Percentiles rank a stretch among this genome's conserved stretches.
Evolutionary conservation across 2,888 invertebrate genomes (phyloP).

Genomic region (Tridacna crocea): DNA sequence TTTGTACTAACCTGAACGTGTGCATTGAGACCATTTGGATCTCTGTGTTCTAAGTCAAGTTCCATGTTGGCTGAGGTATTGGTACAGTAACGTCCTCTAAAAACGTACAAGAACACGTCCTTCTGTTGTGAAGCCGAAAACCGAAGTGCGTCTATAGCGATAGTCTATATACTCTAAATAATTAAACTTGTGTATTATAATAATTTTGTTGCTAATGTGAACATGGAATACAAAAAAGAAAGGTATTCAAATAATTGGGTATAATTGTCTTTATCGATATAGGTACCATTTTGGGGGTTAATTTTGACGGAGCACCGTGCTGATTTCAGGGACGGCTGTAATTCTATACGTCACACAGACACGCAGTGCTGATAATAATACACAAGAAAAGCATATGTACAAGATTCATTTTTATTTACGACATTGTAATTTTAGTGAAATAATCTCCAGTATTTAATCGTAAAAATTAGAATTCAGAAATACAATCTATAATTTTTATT

Average conservation of each 20-base stretch:
- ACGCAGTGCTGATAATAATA: background rate
- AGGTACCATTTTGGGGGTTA: background rate
- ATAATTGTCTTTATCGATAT: background rate
- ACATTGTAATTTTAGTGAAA: too few relatives aligned
- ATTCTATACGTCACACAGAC: background rate
- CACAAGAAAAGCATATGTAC: too few relatives aligned
- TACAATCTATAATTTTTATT: too few relatives aligned
- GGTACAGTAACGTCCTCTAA: background rate
- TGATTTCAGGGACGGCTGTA: background rate
- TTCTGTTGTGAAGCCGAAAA: background rate
- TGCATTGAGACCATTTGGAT: conserved; percentile 70
- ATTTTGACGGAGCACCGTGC: background rate
- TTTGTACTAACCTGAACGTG: conserved; percentile 65
- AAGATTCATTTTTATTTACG: too few relatives aligned
- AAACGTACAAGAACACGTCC: background rate
- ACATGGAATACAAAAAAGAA: conserved; percentile 6
- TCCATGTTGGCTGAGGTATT: background rate
- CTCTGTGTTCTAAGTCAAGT: conserved; percentile 64
- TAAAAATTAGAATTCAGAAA: too few relatives aligned
- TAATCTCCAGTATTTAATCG: too few relatives aligned
- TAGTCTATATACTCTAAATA: conserved; percentile 9
- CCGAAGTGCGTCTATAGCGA: background rate
- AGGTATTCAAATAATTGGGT: background rate
- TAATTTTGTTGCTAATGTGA: conserved; percentile 17
- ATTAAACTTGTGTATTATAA: conserved; percentile 5